Evolutionary conservation across 1,140 invertebrate species (phyloP), one percentile per base, ranked within the genome.

Genomic region (Chelonus insularis): DNA sequence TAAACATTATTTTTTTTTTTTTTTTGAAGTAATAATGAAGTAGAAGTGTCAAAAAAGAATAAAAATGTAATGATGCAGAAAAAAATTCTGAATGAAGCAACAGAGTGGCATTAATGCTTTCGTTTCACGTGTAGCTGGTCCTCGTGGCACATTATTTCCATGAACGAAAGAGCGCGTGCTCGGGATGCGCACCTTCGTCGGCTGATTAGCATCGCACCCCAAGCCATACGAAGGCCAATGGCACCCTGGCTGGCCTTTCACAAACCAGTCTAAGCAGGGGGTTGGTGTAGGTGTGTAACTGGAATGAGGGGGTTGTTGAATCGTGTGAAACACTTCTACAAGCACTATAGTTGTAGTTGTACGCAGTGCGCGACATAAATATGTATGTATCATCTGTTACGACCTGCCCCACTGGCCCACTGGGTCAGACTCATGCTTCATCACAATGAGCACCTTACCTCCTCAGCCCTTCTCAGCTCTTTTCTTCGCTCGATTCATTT

Each of bases 381-480:
- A 81, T 81, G 79, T 80, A 81, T 81, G 78, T 80, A 80, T 80
- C 77, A 81, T 79, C 78, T 72, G 72, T 66, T 39, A 72, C 71
- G 75, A 79, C 76, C 77, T 80, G 76, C 77, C 76, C 76, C 73
- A 80, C 78, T 81, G 78, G 67, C 72, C 73, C 73, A 81, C 73
- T 81, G 72, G 79, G 78, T 80, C 78, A 79, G 77, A 81, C 78
- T 78, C 79, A 80, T 79, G 78, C 73, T 75, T 81, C 78, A 80
- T 81, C 78, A 79, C 77, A 81, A 81, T 81, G 78, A 80, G 78
- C 72, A 75, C 74, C 74, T 77, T 78, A 72, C 68, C 71, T 73
- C 56, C 50, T 70, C 63, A 66, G 66, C 34, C 65, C 65, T 71
- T 68, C 64, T 60, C 62, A 45, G 62, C 62, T 61, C 60, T 48